Evolutionary conservation across 2,113 vertebrate genomes (phyloP), one percentile per base, ranked within the genome.

Genomic region (Sardina pilchardus): DNA sequence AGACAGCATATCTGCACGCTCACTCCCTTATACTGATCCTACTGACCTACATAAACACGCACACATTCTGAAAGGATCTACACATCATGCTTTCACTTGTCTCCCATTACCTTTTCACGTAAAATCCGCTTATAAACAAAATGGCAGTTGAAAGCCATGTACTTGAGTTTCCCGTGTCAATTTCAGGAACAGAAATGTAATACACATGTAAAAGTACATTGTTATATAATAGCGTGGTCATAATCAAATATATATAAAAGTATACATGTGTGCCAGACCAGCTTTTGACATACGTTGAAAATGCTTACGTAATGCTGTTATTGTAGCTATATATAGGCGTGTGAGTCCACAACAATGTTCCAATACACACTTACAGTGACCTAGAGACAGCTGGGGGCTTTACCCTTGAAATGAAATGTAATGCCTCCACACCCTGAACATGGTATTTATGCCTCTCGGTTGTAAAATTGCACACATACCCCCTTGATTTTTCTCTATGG

Each of bases 301-400:
- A 0, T 12, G 63, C 63, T 71, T 71, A 71, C 34, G 63, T 34
- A 34, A 67, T 30, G n/a, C 63, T 71, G 63, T 71, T 71, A 71
- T 71, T 71, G 26, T 71, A 34, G 63, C 63, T 71, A 26, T 71
- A 34, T 71, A 34, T 67, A 67, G 59, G 50, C 16, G 16, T 53
- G 50, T 19, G 59, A 71, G 63, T 30, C n/a, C 63, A 71, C 63
- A 71, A 71, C 63, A 71, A 71, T 71, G 63, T 30, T 30, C 63
- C 26, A 30, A 67, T 67, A 71, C 26, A 71, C 10, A 26, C n/a
- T 71, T 71, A 71, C 63, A 71, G 63, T 67, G 59, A 30, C 63
- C 63, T 26, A 16, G n/a, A 71, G 63, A 71, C 63, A 71, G n/a
- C 26, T 67, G 59, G 63, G 10, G n/a, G 63, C 26, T 34, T 71